These are phyloP conservation scores for Xiphophorus couchianus DNA, from an alignment of 2,113 vertebrate species.

Conservation along the genomic window DNA sequence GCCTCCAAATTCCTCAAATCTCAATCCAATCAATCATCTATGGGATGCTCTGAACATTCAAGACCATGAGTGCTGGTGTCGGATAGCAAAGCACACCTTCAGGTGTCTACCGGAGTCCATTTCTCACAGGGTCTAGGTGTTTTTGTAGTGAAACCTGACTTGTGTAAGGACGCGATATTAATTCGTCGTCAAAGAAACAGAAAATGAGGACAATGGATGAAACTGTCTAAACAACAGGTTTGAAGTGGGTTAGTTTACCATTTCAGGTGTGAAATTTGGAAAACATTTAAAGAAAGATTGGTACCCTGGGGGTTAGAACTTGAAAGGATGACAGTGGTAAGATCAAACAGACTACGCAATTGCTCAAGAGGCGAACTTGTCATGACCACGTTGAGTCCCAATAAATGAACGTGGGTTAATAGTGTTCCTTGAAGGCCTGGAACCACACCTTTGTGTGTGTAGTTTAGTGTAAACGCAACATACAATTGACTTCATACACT, in stretches of 20 bases:
- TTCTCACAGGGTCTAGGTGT: too few species aligned
- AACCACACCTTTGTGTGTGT: conserved; percentile 10
- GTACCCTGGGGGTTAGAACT: too few species aligned
- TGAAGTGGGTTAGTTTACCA: too few species aligned
- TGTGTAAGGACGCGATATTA: too few species aligned
- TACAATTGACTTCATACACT: conserved; percentile 34
- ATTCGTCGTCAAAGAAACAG: too few species aligned
- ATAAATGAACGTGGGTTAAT: not conserved
- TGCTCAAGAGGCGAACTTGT: conserved; percentile 2
- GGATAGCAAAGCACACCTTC: not conserved
- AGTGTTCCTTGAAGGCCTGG: conserved; percentile 1
- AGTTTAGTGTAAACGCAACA: conserved; percentile 14
- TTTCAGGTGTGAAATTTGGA: too few species aligned
- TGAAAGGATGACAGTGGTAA: too few species aligned
- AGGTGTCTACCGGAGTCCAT: not conserved
- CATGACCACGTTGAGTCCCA: conserved; percentile 15
- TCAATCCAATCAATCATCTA: not conserved
- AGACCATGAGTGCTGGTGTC: not conserved
- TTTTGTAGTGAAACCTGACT: too few species aligned
- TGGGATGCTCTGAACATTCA: not conserved
- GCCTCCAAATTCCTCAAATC: not conserved
- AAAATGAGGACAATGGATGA: too few species aligned
- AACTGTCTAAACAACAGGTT: too few species aligned
- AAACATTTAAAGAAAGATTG: too few species aligned
- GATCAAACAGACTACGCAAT: too few species aligned